phyloP scores from a whole-genome alignment of 2,797 vertebrate genomes.

The Spea hammondii region DNA sequence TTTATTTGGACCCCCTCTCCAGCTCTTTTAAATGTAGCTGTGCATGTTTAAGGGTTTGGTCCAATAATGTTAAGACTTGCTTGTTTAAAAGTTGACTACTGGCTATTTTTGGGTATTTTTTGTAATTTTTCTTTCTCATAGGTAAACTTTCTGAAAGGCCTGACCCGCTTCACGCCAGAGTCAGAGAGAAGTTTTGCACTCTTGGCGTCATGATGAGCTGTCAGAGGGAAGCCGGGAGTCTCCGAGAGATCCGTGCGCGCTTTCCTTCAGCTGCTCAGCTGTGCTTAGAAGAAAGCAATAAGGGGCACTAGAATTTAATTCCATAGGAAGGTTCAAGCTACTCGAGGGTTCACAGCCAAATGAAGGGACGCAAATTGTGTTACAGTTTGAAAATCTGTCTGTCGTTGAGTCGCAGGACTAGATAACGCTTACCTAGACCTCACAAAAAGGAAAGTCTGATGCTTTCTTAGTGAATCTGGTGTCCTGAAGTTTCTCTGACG shows the following conservation, averaged over 20 bases:
- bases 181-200: conserved; percentile 20
- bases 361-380: conserved; percentile 42
- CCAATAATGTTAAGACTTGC: background rate
- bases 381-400: conserved; percentile 30
- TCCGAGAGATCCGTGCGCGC: conserved; percentile 19
- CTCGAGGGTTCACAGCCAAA: conserved; percentile 28
- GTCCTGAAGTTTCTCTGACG: conserved; percentile 7
- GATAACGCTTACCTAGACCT: conserved; percentile 37
- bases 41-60: conserved; percentile 1
- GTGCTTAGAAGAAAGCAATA: conserved; percentile 12
- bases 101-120: background rate
- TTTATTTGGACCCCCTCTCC: too few species aligned
- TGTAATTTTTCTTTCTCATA: conserved; percentile 2
- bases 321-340: background rate
- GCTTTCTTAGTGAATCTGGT: conserved; percentile 10
- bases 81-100: background rate
- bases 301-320: conserved; percentile 21
- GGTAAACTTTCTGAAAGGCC: conserved; percentile 22
- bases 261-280: background rate
- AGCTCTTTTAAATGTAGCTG: background rate
- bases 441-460: conserved; percentile 4
- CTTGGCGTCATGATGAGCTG: conserved; percentile 42
- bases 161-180: background rate
- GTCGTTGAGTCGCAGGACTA: conserved; percentile 34
- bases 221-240: conserved; percentile 41